Evolutionary conservation across 2,888 invertebrate genomes (phyloP), one percentile per base, ranked within the genome.

Genomic region (Scrobipalpa atriplicella): DNA sequence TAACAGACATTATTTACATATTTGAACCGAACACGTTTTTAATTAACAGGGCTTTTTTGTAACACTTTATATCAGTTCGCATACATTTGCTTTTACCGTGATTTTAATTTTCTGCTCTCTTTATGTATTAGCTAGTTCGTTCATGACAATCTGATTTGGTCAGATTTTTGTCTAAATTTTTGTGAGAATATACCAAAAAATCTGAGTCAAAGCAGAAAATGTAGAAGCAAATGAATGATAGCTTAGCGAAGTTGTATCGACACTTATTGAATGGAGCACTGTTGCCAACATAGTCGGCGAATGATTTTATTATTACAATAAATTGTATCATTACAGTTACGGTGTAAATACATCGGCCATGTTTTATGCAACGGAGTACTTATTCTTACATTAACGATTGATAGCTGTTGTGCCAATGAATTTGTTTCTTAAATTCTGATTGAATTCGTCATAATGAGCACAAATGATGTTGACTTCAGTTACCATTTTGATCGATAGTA

Each of bases 401-500:
- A n/a, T 36, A 58, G 58, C 36, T 58, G 38, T 13, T 61, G 73
- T 74, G 73, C 77, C 73, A 75, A 74, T 71, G 66, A 68, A 58
- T 38, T 58, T 38, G 38, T 58, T 36, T 58, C 36, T 54, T 21
- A 9, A 54, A 58, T 16, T 19, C 58, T 38, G 58, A 58, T 58
- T 36, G 29, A 38, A 38, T 36, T 19, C 10, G 7, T 16, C 8
- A 19, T 18, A 75, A 73, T 71, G 66, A 67, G 83, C 83, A 83
- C 83, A 81, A 85, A 79, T 71, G 72, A 70, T 74, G 71, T 80
- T 73, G 67, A 75, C 71, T 75, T 80, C 79, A 87, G 90, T 90
- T 90, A 90, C 90, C 90, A 89, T 83, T 82, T n/a, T 81, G 78
- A 76, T 75, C 75, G 71, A 75, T 76, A 74, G 75, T 79, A 75